Percentiles rank a stretch among this genome's conserved stretches.
Evolutionary conservation across 2,797 vertebrate species (phyloP).

Genomic region (Vipera ursinii): DNA sequence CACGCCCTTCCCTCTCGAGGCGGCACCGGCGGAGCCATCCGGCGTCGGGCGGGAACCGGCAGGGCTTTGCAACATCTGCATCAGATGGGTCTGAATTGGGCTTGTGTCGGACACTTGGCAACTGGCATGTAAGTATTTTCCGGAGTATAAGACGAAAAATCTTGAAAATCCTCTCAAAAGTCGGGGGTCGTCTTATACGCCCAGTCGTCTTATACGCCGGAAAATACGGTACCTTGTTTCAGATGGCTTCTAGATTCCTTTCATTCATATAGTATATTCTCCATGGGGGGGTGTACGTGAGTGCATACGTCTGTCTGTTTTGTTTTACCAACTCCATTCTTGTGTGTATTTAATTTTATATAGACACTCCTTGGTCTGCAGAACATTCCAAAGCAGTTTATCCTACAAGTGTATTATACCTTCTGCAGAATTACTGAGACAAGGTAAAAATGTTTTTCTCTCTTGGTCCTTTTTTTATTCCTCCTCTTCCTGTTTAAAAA

Average conservation of each 20-base stretch:
- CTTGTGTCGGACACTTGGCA: too few species aligned
- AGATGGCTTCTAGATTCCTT: neutral
- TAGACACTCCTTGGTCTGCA: constrained; percentile 90
- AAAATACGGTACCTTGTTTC: neutral
- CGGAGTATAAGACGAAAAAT: too few species aligned
- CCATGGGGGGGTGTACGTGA: too few species aligned
- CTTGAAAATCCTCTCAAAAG: too few species aligned
- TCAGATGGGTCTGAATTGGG: too few species aligned
- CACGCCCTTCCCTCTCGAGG: too few species aligned
- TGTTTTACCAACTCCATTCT: neutral
- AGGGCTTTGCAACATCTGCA: too few species aligned
- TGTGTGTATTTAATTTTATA: constrained; percentile 24
- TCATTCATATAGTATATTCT: neutral
- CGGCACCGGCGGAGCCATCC: too few species aligned
- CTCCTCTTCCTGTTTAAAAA: neutral
- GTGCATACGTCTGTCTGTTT: neutral
- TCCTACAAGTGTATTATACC: constrained; percentile 86
- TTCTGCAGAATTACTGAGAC: constrained; percentile 80
- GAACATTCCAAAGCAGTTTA: constrained; percentile 82
- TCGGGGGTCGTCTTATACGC: too few species aligned
- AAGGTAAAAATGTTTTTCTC: constrained; percentile 60
- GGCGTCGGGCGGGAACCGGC: too few species aligned
- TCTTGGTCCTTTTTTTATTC: fast-evolving
- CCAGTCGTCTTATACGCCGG: too few species aligned
- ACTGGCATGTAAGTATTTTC: too few species aligned